These are phyloP conservation scores for Palythoa grandis DNA, from an alignment of 92 coral and sea anemone genomes.

Conservation along the genomic window DNA sequence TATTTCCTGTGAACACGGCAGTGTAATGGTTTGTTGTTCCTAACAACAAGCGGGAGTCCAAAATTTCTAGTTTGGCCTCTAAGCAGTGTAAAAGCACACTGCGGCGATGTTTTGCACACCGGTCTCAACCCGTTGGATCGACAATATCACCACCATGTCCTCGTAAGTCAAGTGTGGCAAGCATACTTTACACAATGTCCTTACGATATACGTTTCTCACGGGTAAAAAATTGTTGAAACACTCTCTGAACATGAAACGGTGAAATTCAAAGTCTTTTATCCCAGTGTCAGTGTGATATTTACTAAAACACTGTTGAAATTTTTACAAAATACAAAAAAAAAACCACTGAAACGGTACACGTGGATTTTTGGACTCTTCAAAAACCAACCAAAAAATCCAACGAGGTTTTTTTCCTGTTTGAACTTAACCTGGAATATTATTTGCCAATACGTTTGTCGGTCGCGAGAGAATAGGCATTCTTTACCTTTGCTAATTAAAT, in stretches of 20 bases:
- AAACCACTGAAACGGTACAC: background rate
- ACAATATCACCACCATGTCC: slow-evolving; percentile 14
- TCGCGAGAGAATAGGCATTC: background rate
- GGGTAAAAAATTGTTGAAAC: background rate
- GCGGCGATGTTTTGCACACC: slow-evolving; percentile 12
- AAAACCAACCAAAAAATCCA: background rate
- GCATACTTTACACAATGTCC: slow-evolving; percentile 11
- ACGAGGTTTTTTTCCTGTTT: background rate
- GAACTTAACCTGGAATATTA: background rate
- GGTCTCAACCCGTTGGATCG: background rate
- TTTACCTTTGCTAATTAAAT: slow-evolving; percentile 21
- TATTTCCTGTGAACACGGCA: slow-evolving; percentile 26
- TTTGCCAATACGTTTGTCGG: background rate
- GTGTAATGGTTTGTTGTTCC: background rate
- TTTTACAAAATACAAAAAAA: background rate
- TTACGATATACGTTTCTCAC: slow-evolving; percentile 13
- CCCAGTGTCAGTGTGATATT: background rate
- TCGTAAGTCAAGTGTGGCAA: background rate
- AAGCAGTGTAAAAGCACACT: background rate
- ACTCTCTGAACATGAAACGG: slow-evolving; percentile 7
- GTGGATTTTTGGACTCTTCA: background rate
- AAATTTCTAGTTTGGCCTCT: background rate
- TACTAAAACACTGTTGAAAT: no score
- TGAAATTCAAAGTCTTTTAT: background rate
- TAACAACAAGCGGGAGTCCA: slow-evolving; percentile 6